phyloP scores from a whole-genome alignment of 2,797 vertebrate species.

The Brachymystax lenok region DNA sequence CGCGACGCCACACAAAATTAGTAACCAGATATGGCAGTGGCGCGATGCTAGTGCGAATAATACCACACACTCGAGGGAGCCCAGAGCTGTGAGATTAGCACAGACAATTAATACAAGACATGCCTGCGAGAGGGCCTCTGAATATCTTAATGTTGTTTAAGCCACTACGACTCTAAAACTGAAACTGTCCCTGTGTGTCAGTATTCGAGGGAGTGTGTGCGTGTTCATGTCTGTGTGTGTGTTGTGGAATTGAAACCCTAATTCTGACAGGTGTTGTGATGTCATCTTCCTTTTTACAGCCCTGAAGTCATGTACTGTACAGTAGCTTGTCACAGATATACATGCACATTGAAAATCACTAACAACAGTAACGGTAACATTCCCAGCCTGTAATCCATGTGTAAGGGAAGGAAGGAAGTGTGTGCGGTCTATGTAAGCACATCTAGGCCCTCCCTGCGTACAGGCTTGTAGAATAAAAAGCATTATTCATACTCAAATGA shows the following conservation, averaged over 20 bases:
- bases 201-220: conserved; percentile 18
- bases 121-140: conserved; percentile 18
- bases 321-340: neutral
- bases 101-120: conserved; percentile 59
- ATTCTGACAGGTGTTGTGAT: conserved; percentile 21
- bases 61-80: conserved; percentile 57
- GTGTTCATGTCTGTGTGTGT: conserved; percentile 3
- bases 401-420: conserved; percentile 31
- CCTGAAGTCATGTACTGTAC: neutral
- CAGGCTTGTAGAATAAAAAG: conserved; percentile 44
- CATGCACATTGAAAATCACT: neutral
- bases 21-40: conserved; percentile 63
- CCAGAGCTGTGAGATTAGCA: conserved; percentile 66
- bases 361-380: neutral
- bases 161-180: neutral
- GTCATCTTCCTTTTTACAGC: conserved; percentile 14
- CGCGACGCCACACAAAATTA: conserved; percentile 63
- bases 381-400: conserved; percentile 1
- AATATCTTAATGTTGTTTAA: conserved; percentile 17
- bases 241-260: neutral
- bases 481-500: conserved; percentile 52
- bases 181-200: conserved; percentile 27
- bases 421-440: conserved; percentile 56
- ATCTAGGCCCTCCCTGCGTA: conserved; percentile 31
- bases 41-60: conserved; percentile 58